These are phyloP conservation scores for Tricholaema leucomelas DNA, from an alignment of 2,113 vertebrate genomes.

Conservation along the genomic window DNA sequence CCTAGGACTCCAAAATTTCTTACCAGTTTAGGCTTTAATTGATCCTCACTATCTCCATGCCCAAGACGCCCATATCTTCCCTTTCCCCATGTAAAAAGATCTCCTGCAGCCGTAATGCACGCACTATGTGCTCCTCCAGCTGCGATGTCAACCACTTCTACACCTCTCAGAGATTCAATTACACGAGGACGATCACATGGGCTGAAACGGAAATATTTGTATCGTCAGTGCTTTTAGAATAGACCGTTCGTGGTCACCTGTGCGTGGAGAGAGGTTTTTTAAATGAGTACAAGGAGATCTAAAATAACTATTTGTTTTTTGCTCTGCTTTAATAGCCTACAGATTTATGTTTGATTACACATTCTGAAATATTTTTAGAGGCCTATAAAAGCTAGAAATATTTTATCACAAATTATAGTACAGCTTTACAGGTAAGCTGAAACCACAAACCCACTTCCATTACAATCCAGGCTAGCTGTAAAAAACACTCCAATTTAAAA, in stretches of 20 bases:
- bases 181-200: constrained; percentile 97
- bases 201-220: constrained; percentile 70
- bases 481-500: neutral
- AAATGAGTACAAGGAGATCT: neutral
- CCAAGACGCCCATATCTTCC: constrained; percentile 95
- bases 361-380: neutral
- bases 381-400: neutral
- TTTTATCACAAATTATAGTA: neutral
- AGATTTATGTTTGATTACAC: neutral
- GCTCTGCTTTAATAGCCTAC: neutral
- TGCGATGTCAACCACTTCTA: constrained; percentile 95
- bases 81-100: constrained; percentile 98
- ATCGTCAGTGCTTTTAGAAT: neutral
- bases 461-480: neutral
- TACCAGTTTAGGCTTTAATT: constrained; percentile 96
- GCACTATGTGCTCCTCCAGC: constrained; percentile 97
- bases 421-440: neutral
- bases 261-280: neutral
- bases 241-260: neutral
- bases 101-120: constrained; percentile 93
- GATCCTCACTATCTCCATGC: constrained; percentile 97
- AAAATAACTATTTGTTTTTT: neutral
- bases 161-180: constrained; percentile 92
- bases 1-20: neutral
- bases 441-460: neutral